Base-by-base conservation (phyloP, 1,140 invertebrate species). In the Trigoniulus corallinus region DNA sequence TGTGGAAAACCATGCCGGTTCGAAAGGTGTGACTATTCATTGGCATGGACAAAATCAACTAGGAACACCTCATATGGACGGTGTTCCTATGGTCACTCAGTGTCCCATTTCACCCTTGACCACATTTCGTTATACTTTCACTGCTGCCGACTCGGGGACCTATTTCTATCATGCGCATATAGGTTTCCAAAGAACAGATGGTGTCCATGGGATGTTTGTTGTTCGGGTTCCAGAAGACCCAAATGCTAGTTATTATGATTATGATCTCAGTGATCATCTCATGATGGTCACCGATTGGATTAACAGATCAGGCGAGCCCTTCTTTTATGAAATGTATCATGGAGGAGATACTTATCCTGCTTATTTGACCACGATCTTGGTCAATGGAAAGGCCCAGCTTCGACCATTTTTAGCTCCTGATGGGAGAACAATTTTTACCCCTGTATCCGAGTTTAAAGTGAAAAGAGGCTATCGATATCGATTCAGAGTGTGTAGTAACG, bases 101-200 rank as follows among this genome's bases (percentile, higher is more conserved):
- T 92, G 88, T 67, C 87, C 88, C 4, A 91, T 93, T 58, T 70
- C 75, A 51, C 77, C 86, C 61, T 80, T 80, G 58, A 81, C 84
- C 59, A 82, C 79, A 0, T 92, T 91, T 67, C 81, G 82, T 58
- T 89, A 91, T 60, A 76, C 81, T 66, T 89, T 77, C 73, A 67
- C 70, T 49, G 82, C 81, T 0, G 72, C 73, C 43, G 82, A 57
- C 54, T 26, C 60, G 1, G 88, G 88, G 34, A 91, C 87, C 1
- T 84, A 89, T 65, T 92, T 87, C 66, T 92, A 82, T 78, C 88
- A 93, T 63, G 80, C 86, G 1, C 88, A 93, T 60, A 79, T 81
- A 13, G 78, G 84, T 13, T 75, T 84, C 63, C 86, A 89, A 66
- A 64, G 84, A 23, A 77, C 79, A 7, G 88, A 91, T 58, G 87